Conservation (phyloP, 2,113 vertebrate species). For the Balaenoptera acutorostrata region DNA sequence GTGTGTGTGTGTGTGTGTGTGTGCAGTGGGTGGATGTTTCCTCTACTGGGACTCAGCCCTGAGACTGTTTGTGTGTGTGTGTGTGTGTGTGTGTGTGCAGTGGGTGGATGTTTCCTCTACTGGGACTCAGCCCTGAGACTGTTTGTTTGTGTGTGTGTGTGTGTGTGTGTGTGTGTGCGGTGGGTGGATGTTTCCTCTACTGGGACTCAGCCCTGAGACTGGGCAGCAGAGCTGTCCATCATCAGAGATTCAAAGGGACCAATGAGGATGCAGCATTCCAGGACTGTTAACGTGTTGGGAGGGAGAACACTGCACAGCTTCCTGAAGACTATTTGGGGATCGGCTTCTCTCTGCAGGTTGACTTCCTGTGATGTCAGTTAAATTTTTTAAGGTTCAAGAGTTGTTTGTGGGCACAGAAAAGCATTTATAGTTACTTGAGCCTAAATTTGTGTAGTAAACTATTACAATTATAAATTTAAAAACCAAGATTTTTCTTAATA, state of each 20-base stretch:
- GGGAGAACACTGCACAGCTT: not conserved
- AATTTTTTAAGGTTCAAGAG: not conserved
- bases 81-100: not conserved
- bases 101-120: not conserved
- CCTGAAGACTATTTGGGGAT: not conserved
- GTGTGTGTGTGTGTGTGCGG: not conserved
- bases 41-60: not conserved
- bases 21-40: not conserved
- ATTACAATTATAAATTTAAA: not conserved
- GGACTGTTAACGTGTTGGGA: no score
- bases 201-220: not conserved
- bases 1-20: not conserved
- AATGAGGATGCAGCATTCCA: not conserved
- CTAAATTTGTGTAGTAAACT: not conserved
- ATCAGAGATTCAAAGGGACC: not conserved
- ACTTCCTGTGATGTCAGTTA: not conserved
- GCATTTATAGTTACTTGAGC: not conserved
- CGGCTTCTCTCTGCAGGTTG: not conserved
- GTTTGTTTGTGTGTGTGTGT: not conserved
- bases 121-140: not conserved
- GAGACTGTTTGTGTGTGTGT: not conserved
- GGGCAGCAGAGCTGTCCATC: not conserved
- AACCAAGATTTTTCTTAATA: not conserved
- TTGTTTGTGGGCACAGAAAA: not conserved
- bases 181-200: not conserved